Base-by-base conservation (phyloP, 2,888 invertebrate species). In the Cinara cedri region DNA sequence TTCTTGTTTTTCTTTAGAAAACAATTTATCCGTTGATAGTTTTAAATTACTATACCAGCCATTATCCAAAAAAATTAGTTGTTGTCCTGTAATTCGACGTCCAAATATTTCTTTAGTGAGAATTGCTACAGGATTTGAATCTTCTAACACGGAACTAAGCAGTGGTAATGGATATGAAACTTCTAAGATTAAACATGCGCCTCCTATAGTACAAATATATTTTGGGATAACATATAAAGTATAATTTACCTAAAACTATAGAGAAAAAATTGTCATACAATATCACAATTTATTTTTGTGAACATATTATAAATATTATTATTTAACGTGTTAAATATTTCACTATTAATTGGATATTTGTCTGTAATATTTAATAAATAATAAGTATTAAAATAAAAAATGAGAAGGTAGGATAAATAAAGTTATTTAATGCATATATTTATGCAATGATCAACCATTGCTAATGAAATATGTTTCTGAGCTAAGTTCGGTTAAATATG, bases 131-230 rank as follows among this genome's bases (percentile, higher is more conserved):
- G 84, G 84, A 57, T 80, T 68, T 10, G 83, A 80, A 80, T 84
- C 84, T 80, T 83, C 81, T 68, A 84, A 72, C 3, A 84, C 82
- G n/a, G 83, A 82, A 54, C 74, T 57, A 1, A 84, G 81, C n/a
- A 83, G 81, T 11, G 82, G 60, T 19, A 66, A 80, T 1, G 84
- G 83, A 81, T 84, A 84, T 0, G 83, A 83, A 57, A 83, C 81
- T 74, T 84, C 84, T 16, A 84, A 65, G 8, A 83, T 83, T 57
- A 84, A 71, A 81, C 83, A 83, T 1, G 83, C 84, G 24, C 83
- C 84, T 46, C 84, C 84, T 83, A 72, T 44, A 78, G 75, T 62
- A n/a, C 9, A 14, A 21, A 46, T n/a, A n/a, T 54, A 57, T 62
- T 62, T 49, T 44, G 70, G 26, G 54, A 46, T 19, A 60, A n/a